phyloP scores from a whole-genome alignment of 2,113 vertebrate genomes.

The Oreotrochilus melanogaster region DNA sequence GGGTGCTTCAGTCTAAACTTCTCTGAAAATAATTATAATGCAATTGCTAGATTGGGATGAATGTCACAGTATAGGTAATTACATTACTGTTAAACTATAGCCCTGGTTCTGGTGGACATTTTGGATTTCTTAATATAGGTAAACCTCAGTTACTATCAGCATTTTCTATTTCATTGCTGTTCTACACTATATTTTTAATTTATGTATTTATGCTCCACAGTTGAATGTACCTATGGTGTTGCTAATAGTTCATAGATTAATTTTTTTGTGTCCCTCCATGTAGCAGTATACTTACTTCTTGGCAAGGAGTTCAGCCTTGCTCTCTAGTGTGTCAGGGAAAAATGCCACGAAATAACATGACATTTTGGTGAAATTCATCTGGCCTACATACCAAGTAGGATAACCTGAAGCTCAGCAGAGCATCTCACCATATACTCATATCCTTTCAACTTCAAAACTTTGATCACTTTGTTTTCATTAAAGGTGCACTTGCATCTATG shows the following conservation, averaged over 20 bases:
- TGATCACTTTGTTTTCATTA: neutral
- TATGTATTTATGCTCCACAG: neutral
- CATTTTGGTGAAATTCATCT: neutral
- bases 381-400: neutral
- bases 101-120: neutral
- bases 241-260: neutral
- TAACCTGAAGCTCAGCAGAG: neutral
- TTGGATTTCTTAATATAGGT: neutral
- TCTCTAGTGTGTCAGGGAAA: neutral
- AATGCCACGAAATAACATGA: neutral
- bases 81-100: neutral
- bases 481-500: rapidly evolving
- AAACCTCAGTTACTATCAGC: neutral
- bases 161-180: neutral
- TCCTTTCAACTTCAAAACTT: neutral
- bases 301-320: neutral
- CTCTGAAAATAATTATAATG: neutral
- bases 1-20: neutral
- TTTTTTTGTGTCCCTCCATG: neutral
- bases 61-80: neutral
- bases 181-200: neutral
- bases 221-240: neutral
- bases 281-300: neutral
- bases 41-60: neutral
- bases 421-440: neutral